A percentile compares a stretch with the other conserved stretches of the same genome.
These are phyloP conservation scores for Clarias fuscus DNA, from an alignment of 2,797 vertebrate genomes.

Conservation along the genomic window DNA sequence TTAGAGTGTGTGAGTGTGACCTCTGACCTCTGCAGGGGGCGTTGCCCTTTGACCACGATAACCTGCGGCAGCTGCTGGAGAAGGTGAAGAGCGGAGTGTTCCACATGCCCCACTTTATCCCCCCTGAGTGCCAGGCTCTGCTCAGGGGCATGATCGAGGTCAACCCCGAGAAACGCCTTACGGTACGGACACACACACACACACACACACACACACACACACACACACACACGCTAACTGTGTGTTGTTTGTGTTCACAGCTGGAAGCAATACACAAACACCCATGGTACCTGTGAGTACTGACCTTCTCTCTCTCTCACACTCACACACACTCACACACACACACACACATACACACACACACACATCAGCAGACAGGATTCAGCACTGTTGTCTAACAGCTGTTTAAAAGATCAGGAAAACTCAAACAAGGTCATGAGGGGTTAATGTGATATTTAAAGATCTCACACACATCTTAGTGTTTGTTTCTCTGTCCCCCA, in stretches of 20 bases:
- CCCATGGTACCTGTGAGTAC: slow-evolving; percentile 90
- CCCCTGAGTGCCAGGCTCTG: slow-evolving; percentile 85
- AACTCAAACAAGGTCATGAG: not conserved
- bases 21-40: slow-evolving; percentile 75
- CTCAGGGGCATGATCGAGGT: slow-evolving; percentile 90
- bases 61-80: slow-evolving; percentile 89
- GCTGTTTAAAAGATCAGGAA: not conserved
- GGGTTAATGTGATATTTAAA: not conserved
- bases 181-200: slow-evolving; percentile 68
- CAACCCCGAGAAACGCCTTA: slow-evolving; percentile 86
- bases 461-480: not conserved
- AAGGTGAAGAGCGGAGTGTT: slow-evolving; percentile 92
- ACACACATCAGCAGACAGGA: not conserved
- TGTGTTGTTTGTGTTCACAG: slow-evolving; percentile 63
- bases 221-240: not conserved
- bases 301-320: not conserved
- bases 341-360: too few species aligned
- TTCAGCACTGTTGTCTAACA: not conserved
- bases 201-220: not conserved
- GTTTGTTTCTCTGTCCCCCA: not conserved
- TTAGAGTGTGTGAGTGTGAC: not conserved
- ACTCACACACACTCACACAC: too few species aligned
- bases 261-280: slow-evolving; percentile 93
- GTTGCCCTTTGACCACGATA: slow-evolving; percentile 90
- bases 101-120: slow-evolving; percentile 94